A percentile compares a stretch with the other conserved stretches of the same genome.
Conservation (phyloP, 2,888 invertebrate species). For the Latrodectus elegans region DNA sequence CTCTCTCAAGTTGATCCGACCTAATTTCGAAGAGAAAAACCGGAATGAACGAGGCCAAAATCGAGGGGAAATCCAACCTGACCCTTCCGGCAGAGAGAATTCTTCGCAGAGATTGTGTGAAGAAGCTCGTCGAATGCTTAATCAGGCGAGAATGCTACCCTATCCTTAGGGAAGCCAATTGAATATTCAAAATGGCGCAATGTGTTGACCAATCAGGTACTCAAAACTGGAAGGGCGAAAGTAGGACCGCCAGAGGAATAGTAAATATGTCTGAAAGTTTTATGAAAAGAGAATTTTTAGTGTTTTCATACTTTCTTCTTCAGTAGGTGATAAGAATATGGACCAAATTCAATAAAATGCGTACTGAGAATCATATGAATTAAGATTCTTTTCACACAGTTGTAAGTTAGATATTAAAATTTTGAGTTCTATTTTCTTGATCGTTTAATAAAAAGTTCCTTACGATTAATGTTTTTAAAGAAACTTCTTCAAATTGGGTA, state of each 20-base stretch:
- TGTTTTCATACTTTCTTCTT: too few species aligned
- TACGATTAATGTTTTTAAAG: too few species aligned
- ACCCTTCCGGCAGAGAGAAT: conserved; percentile 24
- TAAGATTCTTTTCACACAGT: too few species aligned
- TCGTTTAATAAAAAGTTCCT: too few species aligned
- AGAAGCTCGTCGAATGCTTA: not conserved
- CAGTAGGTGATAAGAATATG: too few species aligned
- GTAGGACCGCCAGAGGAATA: not conserved
- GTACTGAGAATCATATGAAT: too few species aligned
- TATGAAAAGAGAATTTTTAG: not conserved
- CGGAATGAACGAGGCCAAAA: conserved; percentile 34
- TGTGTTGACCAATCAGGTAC: not conserved
- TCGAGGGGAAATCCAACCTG: conserved; percentile 26
- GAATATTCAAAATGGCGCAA: not conserved
- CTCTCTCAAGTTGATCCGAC: conserved; percentile 20
- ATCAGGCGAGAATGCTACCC: not conserved
- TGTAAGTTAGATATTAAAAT: too few species aligned
- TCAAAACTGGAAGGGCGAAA: not conserved
- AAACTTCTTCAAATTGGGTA: too few species aligned
- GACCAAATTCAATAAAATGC: too few species aligned
- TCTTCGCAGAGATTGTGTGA: not conserved
- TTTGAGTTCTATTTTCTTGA: too few species aligned
- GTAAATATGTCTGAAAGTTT: not conserved
- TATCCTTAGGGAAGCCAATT: not conserved
- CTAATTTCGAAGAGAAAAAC: conserved; percentile 19